Evolutionary conservation across 2,888 invertebrate species (phyloP).

Genomic region (Morinoia aosen): DNA sequence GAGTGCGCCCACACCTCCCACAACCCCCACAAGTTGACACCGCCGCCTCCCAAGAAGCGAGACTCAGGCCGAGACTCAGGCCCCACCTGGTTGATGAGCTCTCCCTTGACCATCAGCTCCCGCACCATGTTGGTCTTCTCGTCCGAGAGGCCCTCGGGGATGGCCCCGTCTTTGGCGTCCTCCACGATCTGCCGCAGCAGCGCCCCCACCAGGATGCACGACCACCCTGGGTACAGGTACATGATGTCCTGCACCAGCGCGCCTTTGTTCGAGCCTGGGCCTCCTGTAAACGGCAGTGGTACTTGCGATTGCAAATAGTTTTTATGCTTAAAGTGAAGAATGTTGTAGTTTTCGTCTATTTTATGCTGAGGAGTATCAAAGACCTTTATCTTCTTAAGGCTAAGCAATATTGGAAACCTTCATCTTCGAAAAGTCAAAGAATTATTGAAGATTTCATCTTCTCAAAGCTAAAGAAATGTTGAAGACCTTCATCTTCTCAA

Average conservation of each 20-base stretch:
- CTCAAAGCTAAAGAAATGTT: too few species aligned
- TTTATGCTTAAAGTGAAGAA: background rate
- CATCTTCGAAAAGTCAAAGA: background rate
- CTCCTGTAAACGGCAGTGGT: conserved; percentile 75
- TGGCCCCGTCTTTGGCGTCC: conserved; percentile 74
- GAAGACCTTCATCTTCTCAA: too few species aligned
- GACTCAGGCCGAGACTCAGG: too few species aligned
- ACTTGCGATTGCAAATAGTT: background rate
- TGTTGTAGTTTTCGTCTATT: background rate
- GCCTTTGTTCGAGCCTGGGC: conserved; percentile 93
- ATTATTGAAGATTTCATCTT: background rate
- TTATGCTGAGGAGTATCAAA: too few species aligned
- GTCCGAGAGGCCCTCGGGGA: conserved; percentile 75
- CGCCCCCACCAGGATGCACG: conserved; percentile 84
- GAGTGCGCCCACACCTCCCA: too few species aligned
- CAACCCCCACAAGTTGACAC: too few species aligned
- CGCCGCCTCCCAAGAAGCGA: too few species aligned
- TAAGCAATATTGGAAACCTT: too few species aligned
- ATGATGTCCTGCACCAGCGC: conserved; percentile 80
- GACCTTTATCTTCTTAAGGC: too few species aligned
- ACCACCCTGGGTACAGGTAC: conserved; percentile 80
- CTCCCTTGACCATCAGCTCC: conserved; percentile 82
- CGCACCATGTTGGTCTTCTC: conserved; percentile 68
- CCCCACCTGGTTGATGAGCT: conserved; percentile 79
- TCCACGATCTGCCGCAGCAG: conserved; percentile 82